phyloP scores from a whole-genome alignment of 2,888 invertebrate genomes.

The Tetranychus truncatus region DNA sequence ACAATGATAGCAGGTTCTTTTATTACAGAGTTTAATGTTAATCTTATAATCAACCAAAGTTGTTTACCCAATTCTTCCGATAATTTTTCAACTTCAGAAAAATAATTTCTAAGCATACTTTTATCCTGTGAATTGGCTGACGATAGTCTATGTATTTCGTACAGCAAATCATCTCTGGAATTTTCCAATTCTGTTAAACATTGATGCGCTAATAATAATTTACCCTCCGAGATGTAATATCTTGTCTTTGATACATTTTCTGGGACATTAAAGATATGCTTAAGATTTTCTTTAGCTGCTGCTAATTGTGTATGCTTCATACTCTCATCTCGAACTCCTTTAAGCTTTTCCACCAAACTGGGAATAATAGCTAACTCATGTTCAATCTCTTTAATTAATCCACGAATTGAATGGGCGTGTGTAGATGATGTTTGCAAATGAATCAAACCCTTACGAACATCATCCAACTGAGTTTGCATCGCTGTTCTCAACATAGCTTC shows the following conservation, averaged over 20 bases:
- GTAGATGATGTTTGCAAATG: slow-evolving; percentile 66
- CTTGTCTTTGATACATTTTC: slow-evolving; percentile 87
- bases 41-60: slow-evolving; percentile 63
- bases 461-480: slow-evolving; percentile 92
- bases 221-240: slow-evolving; percentile 81
- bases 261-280: slow-evolving; percentile 92
- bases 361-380: slow-evolving; percentile 55
- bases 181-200: slow-evolving; percentile 77
- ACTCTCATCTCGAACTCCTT: slow-evolving; percentile 74
- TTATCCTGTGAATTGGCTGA: slow-evolving; percentile 75
- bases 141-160: slow-evolving; percentile 78
- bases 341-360: slow-evolving; percentile 56
- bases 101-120: slow-evolving; percentile 81
- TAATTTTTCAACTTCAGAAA: slow-evolving; percentile 78
- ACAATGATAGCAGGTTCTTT: slow-evolving; percentile 79
- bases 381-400: slow-evolving; percentile 56
- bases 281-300: slow-evolving; percentile 90
- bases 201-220: slow-evolving; percentile 81
- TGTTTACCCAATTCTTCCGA: slow-evolving; percentile 77
- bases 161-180: slow-evolving; percentile 82
- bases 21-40: slow-evolving; percentile 78
- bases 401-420: slow-evolving; percentile 50
- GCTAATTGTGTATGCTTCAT: slow-evolving; percentile 84
- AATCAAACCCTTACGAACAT: slow-evolving; percentile 76
- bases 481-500: slow-evolving; percentile 93